Conservation (phyloP, 1,140 invertebrate species). For the Pogonus chalceus region DNA sequence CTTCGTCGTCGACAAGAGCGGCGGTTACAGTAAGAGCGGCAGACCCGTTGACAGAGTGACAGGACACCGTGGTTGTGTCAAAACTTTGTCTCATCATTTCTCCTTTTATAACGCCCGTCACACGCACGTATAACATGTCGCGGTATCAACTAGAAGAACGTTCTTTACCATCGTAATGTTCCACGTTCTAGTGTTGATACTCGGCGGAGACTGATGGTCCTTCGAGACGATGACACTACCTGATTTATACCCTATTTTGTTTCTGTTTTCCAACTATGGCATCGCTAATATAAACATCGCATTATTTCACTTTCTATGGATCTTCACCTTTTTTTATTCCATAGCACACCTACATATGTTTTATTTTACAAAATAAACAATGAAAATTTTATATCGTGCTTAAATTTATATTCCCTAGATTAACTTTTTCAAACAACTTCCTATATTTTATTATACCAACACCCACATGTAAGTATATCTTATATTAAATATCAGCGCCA, state of each 20-base stretch:
- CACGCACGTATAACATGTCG: conserved; percentile 1
- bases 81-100: conserved; percentile 8
- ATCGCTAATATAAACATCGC: not conserved
- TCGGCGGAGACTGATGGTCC: not conserved
- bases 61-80: not conserved
- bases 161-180: not conserved
- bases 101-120: conserved; percentile 2
- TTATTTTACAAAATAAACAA: too few relatives aligned
- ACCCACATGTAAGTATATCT: too few relatives aligned
- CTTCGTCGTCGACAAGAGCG: too few relatives aligned
- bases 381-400: too few relatives aligned
- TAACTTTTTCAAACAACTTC: too few relatives aligned
- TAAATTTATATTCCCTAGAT: too few relatives aligned
- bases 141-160: too few relatives aligned
- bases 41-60: not conserved
- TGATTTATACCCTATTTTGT: not conserved
- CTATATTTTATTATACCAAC: too few relatives aligned
- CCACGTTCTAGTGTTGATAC: not conserved
- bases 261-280: not conserved
- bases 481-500: too few relatives aligned
- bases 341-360: too few relatives aligned
- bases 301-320: not conserved
- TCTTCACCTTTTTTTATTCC: too few relatives aligned
- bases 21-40: not conserved
- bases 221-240: not conserved